Base-by-base conservation (phyloP, 2,797 vertebrate species). In the Notolabrus celidotus region DNA sequence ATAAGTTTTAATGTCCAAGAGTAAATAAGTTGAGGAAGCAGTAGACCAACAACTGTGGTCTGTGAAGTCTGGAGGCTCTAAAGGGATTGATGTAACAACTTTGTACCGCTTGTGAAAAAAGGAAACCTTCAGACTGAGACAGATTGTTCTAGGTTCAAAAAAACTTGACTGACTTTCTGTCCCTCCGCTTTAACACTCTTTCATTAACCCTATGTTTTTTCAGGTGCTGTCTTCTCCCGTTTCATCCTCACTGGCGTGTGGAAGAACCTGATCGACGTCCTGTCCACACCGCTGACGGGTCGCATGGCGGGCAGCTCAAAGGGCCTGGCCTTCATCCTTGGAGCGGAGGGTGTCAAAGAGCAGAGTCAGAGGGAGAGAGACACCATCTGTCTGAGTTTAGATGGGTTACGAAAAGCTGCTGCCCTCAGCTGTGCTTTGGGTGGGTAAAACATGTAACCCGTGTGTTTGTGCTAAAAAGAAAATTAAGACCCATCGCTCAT, bases 181-280 rank as follows among this genome's bases (percentile, higher is more conserved):
- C 19, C 11, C 3, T 38, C 3, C 14, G 38, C 19, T 16, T 10
- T 36, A 5, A 41, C 34, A 4, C 20, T 5, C 7, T 19, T 33
- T 9, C 8, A 5, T n/a, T 31, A 2, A 7, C 1, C 25, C 1
- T 7, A 1, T 54, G 29, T 68, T 82, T 10, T 22, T 49, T 2
- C 75, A 99, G 98, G 98, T 43, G 88, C 94, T 11, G 93, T 96
- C 14, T 98, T 99, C 88, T 95, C 98, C 1, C 96, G 97, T 67
- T 97, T 96, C 76, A 93, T 99, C 87, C 94, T 99, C 84, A 95
- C 96, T 0, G 96, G 97, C 33, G 97, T 97, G 85, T 99, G 98
- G 98, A 98, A 96, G 89, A 98, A 99, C 92, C 83, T 99, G 91
- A 99, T 98, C 0, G 98, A 99, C 41, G 96, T 96, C 1, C 91